These are phyloP conservation scores for Malthinus seriepunctatus DNA, from an alignment of 2,888 invertebrate species.

Conservation along the genomic window DNA sequence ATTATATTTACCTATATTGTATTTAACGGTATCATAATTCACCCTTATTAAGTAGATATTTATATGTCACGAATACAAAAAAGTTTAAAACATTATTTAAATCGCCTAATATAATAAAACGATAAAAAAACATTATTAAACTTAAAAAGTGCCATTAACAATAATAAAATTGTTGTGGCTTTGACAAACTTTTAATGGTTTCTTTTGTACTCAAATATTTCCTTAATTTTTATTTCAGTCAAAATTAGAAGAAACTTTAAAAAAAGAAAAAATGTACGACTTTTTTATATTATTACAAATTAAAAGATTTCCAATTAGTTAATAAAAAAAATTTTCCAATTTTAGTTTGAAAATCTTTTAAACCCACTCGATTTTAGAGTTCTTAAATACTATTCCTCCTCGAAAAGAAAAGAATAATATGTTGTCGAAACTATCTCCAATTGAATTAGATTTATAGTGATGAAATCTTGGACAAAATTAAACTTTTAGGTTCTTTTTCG, in stretches of 20 bases:
- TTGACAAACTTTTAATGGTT: slow-evolving; percentile 28
- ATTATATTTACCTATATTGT: slow-evolving; percentile 23
- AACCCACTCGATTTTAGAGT: slow-evolving; percentile 16
- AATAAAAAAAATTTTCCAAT: slow-evolving; percentile 10
- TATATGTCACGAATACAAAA: slow-evolving; percentile 1
- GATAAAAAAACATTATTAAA: slow-evolving; percentile 16
- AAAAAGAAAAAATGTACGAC: slow-evolving; percentile 10
- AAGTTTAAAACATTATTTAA: slow-evolving; percentile 15
- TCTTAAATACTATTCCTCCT: slow-evolving; percentile 28
- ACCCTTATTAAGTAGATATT: slow-evolving; percentile 11
- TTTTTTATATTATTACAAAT: not conserved
- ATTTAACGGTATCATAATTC: slow-evolving; percentile 23
- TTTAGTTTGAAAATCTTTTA: slow-evolving; percentile 27
- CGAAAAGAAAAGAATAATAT: slow-evolving; percentile 40
- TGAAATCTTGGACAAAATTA: slow-evolving; percentile 53
- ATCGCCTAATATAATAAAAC: slow-evolving; percentile 18
- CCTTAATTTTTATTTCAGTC: slow-evolving; percentile 26
- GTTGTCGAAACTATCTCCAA: slow-evolving; percentile 47
- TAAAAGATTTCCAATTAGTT: not conserved
- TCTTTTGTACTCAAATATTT: slow-evolving; percentile 25
- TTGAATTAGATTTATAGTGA: slow-evolving; percentile 53
- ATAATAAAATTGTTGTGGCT: slow-evolving; percentile 26
- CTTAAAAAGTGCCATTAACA: slow-evolving; percentile 18
- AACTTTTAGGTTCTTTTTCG: slow-evolving; percentile 47
- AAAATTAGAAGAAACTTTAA: slow-evolving; percentile 20